These are phyloP conservation scores for Passer montanus DNA, from an alignment of 2,113 vertebrate species.

Conservation along the genomic window DNA sequence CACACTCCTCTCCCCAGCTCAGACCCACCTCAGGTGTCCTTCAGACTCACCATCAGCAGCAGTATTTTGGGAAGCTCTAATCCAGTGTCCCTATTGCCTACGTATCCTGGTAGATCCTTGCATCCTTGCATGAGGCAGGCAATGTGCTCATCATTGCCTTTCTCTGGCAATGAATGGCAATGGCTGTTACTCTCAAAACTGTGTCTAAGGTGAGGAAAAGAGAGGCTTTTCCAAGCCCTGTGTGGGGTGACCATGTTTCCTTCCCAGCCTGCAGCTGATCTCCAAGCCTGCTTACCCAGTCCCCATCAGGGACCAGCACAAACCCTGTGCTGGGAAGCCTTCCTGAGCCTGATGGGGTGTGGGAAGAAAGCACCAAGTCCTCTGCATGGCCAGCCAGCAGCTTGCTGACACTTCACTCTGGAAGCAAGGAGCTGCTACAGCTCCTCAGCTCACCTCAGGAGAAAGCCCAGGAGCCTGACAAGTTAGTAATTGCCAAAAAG, in stretches of 20 bases:
- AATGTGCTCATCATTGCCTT: background rate
- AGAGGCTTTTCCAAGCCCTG: background rate
- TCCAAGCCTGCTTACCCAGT: background rate
- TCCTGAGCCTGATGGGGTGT: background rate
- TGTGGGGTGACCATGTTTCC: fast-evolving
- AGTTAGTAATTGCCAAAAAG: background rate
- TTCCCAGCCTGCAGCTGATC: background rate
- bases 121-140: fast-evolving
- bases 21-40: background rate
- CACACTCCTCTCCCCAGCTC: background rate
- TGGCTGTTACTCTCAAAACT: background rate
- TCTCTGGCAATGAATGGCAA: background rate
- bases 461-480: background rate
- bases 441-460: background rate
- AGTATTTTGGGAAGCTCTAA: background rate
- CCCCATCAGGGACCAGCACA: background rate
- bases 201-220: background rate
- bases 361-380: background rate
- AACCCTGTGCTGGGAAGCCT: background rate
- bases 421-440: background rate
- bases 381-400: background rate
- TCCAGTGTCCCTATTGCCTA: fast-evolving
- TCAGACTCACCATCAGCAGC: background rate
- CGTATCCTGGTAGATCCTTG: fast-evolving
- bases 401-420: background rate